These are phyloP conservation scores for Craniophora ligustri DNA, from an alignment of 2,888 invertebrate genomes.

Conservation along the genomic window DNA sequence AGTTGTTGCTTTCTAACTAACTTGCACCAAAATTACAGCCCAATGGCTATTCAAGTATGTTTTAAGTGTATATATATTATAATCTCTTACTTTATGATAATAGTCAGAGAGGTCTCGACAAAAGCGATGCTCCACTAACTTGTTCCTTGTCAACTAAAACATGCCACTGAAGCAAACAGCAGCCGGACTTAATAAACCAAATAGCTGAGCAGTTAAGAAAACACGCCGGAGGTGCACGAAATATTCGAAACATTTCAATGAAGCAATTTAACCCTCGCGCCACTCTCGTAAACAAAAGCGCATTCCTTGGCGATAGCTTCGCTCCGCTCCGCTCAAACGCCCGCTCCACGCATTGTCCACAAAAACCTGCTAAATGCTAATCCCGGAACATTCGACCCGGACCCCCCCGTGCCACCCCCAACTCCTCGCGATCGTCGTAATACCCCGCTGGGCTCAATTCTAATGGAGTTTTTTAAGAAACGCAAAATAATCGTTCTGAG, in stretches of 20 bases:
- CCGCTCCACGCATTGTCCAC: conserved; percentile 63
- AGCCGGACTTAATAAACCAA: conserved; percentile 45
- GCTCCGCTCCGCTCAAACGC: conserved; percentile 27
- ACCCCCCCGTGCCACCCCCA: conserved; percentile 35
- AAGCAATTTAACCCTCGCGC: conserved; percentile 56
- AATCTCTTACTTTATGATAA: too few species aligned
- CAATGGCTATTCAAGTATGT: too few species aligned
- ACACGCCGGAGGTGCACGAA: conserved; percentile 26
- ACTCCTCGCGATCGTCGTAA: conserved; percentile 41
- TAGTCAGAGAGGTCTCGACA: neutral
- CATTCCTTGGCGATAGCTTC: conserved; percentile 50
- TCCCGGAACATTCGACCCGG: conserved; percentile 61
- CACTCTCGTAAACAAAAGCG: conserved; percentile 56
- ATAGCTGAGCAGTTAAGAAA: conserved; percentile 47
- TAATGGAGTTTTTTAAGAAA: conserved; percentile 80
- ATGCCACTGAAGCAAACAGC: conserved; percentile 15
- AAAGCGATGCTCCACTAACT: neutral
- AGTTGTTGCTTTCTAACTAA: neutral
- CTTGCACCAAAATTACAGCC: too few species aligned
- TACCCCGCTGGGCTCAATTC: conserved; percentile 64
- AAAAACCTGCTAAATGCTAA: conserved; percentile 70
- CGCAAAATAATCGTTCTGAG: conserved; percentile 72
- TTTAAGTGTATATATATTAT: too few species aligned
- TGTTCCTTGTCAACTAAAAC: neutral
- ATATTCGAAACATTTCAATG: conserved; percentile 56